These are phyloP conservation scores for Pongo pygmaeus DNA, from an alignment of 2,113 vertebrate genomes.

Conservation along the genomic window DNA sequence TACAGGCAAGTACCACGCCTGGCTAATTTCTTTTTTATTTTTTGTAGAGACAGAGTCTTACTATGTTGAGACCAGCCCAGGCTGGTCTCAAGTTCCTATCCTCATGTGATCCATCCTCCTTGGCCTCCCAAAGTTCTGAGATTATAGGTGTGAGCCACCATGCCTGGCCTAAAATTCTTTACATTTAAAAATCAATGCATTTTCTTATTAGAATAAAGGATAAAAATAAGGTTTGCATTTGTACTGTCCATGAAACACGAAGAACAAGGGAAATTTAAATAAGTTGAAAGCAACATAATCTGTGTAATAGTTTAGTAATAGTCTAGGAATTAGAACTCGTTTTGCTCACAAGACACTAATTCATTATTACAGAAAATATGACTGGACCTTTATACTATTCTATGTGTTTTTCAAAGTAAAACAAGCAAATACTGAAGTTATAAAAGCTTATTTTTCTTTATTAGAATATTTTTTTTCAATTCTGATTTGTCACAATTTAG, in stretches of 20 bases:
- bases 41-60: too few species aligned
- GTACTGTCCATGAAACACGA: neutral
- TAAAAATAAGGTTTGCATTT: neutral
- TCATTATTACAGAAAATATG: neutral
- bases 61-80: too few species aligned
- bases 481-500: conserved; percentile 3
- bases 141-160: too few species aligned
- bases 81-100: too few species aligned
- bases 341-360: neutral
- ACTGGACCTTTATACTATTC: neutral
- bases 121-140: too few species aligned
- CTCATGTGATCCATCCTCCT: too few species aligned
- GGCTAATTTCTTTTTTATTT: too few species aligned
- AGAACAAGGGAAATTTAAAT: neutral
- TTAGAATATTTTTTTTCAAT: neutral
- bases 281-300: neutral
- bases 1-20: too few species aligned
- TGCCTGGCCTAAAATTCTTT: neutral
- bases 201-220: neutral
- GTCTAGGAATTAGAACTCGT: neutral
- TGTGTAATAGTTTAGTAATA: neutral
- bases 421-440: neutral
- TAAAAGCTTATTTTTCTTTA: neutral
- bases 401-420: neutral
- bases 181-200: neutral